Conservation (phyloP, 2,888 invertebrate genomes). For the Lepetodrilus schrolli region DNA sequence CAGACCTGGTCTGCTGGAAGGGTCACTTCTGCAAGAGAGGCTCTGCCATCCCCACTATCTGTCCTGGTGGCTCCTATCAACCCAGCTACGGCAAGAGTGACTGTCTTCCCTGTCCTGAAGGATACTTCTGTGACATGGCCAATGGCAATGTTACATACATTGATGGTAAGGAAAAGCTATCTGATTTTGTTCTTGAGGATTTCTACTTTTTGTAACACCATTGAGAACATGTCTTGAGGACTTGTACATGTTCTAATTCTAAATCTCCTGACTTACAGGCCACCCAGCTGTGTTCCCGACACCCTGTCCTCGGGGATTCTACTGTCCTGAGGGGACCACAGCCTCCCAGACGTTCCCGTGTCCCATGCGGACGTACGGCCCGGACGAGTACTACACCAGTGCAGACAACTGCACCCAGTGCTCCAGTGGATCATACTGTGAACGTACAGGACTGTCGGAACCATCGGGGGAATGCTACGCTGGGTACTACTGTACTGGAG, state of each 20-base stretch:
- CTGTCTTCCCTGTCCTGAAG: conserved; percentile 67
- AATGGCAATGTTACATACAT: conserved; percentile 46
- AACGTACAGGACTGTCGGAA: conserved; percentile 55
- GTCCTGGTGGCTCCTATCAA: conserved; percentile 71
- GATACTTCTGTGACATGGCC: conserved; percentile 65
- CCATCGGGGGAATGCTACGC: conserved; percentile 69
- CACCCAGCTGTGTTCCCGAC: conserved; percentile 63
- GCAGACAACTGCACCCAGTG: conserved; percentile 65
- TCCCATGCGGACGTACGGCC: conserved; percentile 67
- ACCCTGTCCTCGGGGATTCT: conserved; percentile 69
- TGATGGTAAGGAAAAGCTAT: conserved; percentile 54
- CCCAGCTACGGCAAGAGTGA: conserved; percentile 51
- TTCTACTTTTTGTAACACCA: no score
- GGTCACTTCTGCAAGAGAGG: conserved; percentile 68
- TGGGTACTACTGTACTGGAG: conserved; percentile 69
- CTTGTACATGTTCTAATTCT: no score
- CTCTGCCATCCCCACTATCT: conserved; percentile 58
- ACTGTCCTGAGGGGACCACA: conserved; percentile 69
- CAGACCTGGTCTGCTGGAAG: conserved; percentile 61
- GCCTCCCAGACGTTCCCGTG: conserved; percentile 65
- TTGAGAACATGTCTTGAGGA: no score
- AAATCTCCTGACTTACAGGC: no score
- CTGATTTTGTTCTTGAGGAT: conserved; percentile 65
- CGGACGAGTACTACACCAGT: conserved; percentile 50
- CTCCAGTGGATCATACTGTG: conserved; percentile 70